Evolutionary conservation across 1,140 invertebrate genomes (phyloP).

Genomic region (Cotesia vestalis): DNA sequence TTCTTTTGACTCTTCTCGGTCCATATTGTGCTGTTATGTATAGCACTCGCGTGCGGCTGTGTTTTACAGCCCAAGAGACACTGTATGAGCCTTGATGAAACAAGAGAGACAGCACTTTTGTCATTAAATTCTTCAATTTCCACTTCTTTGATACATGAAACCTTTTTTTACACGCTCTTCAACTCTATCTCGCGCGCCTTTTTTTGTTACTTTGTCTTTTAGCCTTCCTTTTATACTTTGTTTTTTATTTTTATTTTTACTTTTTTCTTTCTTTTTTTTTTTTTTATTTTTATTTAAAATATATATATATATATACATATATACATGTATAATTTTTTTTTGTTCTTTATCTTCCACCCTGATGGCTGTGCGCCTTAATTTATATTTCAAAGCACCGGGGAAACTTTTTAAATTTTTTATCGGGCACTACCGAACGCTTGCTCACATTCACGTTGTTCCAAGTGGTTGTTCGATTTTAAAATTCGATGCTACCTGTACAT

Average conservation of each 20-base stretch:
- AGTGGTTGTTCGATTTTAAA: slow-evolving; percentile 31
- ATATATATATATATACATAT: neutral
- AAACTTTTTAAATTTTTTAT: slow-evolving; percentile 38
- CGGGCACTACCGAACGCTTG: neutral
- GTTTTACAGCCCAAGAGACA: neutral
- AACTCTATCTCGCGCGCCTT: neutral
- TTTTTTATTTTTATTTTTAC: neutral
- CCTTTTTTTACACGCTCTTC: slow-evolving; percentile 16
- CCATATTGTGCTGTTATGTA: too few species aligned
- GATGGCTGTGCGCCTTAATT: slow-evolving; percentile 21
- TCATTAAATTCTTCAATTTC: slow-evolving; percentile 25
- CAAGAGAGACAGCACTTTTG: slow-evolving; percentile 16
- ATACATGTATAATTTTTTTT: neutral
- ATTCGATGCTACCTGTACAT: slow-evolving; percentile 17
- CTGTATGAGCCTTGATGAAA: slow-evolving; percentile 5
- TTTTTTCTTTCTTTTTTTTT: neutral
- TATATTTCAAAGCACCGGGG: slow-evolving; percentile 33
- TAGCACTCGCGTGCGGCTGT: slow-evolving; percentile 7
- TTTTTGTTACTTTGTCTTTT: slow-evolving; percentile 15
- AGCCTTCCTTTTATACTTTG: neutral
- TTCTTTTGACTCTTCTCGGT: slow-evolving; percentile 16
- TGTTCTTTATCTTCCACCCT: neutral
- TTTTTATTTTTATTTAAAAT: neutral
- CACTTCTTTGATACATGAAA: slow-evolving; percentile 28
- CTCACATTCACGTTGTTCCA: too few species aligned